Evolutionary conservation across 1,140 invertebrate species (phyloP).

Genomic region (Bombus impatiens): DNA sequence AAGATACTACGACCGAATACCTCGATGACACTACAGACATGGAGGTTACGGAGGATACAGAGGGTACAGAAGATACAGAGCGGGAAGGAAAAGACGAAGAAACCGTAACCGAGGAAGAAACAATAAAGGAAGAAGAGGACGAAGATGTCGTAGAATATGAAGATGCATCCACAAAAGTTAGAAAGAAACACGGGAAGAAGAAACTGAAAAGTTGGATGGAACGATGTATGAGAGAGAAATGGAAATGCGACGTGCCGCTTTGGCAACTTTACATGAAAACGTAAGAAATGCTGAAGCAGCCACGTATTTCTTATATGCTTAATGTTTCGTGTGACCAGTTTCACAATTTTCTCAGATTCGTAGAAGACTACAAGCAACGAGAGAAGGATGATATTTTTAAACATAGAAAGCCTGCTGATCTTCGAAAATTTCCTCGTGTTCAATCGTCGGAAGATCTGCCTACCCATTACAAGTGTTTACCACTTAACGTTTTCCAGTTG

Average conservation of each 20-base stretch:
- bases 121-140: background rate
- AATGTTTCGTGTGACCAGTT: background rate
- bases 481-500: conserved; percentile 64
- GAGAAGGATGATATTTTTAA: conserved; percentile 57
- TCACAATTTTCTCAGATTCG: conserved; percentile 49
- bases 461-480: conserved; percentile 55
- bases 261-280: conserved; percentile 67
- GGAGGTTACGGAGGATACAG: background rate
- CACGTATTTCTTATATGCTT: background rate
- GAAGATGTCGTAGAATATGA: background rate
- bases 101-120: background rate
- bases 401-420: conserved; percentile 38
- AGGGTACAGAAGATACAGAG: background rate
- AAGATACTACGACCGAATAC: background rate
- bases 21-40: background rate
- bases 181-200: background rate
- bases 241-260: conserved; percentile 52
- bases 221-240: conserved; percentile 42
- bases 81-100: background rate
- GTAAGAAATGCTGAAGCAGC: conserved; percentile 45
- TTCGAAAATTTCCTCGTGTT: conserved; percentile 53
- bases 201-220: conserved; percentile 1
- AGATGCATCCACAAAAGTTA: background rate
- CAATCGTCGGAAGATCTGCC: conserved; percentile 45
- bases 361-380: conserved; percentile 54